Percentiles rank a stretch among this genome's conserved stretches.
phyloP scores from a whole-genome alignment of 1,140 invertebrate species.

The Drosophila lini region DNA sequence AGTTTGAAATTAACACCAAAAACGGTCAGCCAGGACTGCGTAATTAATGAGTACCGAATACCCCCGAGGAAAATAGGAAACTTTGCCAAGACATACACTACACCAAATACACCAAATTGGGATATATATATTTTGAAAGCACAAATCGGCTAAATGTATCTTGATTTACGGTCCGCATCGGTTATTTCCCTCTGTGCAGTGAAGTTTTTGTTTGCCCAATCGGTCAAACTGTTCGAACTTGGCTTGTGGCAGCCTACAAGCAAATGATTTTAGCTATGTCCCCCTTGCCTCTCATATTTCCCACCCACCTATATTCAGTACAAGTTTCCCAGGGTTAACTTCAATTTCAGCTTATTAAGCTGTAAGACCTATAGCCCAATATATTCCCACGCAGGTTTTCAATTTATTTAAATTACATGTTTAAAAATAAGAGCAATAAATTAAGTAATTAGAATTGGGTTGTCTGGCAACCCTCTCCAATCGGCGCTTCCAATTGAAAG shows the following conservation, averaged over 20 bases:
- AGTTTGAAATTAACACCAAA: conserved; percentile 81
- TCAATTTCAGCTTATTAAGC: conserved; percentile 44
- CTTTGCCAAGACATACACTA: conserved; percentile 52
- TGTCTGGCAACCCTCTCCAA: conserved; percentile 63
- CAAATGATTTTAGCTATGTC: conserved; percentile 70
- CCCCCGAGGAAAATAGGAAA: conserved; percentile 57
- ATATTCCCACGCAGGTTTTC: conserved; percentile 45
- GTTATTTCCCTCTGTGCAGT: conserved; percentile 29
- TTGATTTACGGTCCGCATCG: background rate
- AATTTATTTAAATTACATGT: conserved; percentile 58
- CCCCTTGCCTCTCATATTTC: conserved; percentile 18
- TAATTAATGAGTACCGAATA: conserved; percentile 78
- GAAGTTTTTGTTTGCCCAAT: conserved; percentile 68
- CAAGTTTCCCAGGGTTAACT: conserved; percentile 42
- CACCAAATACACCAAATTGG: background rate
- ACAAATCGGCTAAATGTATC: background rate
- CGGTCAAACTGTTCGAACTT: conserved; percentile 64
- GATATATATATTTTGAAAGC: background rate
- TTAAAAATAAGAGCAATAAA: conserved; percentile 20
- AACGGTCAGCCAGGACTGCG: conserved; percentile 54
- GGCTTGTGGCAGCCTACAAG: conserved; percentile 68
- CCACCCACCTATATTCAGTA: background rate
- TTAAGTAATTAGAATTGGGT: conserved; percentile 40
- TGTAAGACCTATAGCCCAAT: conserved; percentile 18
- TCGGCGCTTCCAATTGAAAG: conserved; percentile 58